A percentile compares a stretch with the other conserved stretches of the same genome.
These are phyloP conservation scores for Periophthalmus modestus DNA, from an alignment of 2,113 vertebrate genomes.

Conservation along the genomic window DNA sequence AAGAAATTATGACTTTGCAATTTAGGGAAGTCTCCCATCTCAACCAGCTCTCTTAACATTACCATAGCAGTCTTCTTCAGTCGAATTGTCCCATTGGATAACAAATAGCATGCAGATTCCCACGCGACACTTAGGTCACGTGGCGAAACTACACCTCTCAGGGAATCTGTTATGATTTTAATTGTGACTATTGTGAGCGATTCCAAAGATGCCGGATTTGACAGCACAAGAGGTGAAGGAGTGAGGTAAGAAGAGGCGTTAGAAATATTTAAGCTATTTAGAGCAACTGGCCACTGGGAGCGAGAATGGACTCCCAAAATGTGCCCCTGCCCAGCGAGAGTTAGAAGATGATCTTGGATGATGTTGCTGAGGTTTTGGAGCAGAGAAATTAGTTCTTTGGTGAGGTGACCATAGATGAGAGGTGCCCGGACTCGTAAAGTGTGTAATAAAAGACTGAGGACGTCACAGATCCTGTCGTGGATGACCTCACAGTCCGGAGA, in stretches of 20 bases:
- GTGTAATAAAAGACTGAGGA: conserved; percentile 88
- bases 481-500: conserved; percentile 85
- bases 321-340: conserved; percentile 20
- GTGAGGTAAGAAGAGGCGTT: conserved; percentile 78
- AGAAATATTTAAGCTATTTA: conserved; percentile 77
- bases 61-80: conserved; percentile 78
- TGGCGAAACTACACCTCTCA: conserved; percentile 82
- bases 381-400: conserved; percentile 83
- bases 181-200: conserved; percentile 78
- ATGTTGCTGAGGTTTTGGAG: conserved; percentile 82
- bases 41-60: conserved; percentile 80
- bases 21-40: conserved; percentile 84
- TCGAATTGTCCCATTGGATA: conserved; percentile 78
- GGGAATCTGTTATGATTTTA: conserved; percentile 77
- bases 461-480: conserved; percentile 83
- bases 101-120: conserved; percentile 83
- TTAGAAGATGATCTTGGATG: conserved; percentile 63
- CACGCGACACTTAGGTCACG: conserved; percentile 80
- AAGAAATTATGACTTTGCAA: conserved; percentile 84
- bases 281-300: conserved; percentile 80
- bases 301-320: conserved; percentile 4
- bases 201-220: conserved; percentile 81
- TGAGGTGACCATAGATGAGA: conserved; percentile 82
- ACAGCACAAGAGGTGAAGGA: conserved; percentile 78
- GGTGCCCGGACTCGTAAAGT: conserved; percentile 85